Evolutionary conservation across 2,797 vertebrate species (phyloP), one percentile per base, ranked within the genome.

Genomic region (Notoglanidium macrostoma): DNA sequence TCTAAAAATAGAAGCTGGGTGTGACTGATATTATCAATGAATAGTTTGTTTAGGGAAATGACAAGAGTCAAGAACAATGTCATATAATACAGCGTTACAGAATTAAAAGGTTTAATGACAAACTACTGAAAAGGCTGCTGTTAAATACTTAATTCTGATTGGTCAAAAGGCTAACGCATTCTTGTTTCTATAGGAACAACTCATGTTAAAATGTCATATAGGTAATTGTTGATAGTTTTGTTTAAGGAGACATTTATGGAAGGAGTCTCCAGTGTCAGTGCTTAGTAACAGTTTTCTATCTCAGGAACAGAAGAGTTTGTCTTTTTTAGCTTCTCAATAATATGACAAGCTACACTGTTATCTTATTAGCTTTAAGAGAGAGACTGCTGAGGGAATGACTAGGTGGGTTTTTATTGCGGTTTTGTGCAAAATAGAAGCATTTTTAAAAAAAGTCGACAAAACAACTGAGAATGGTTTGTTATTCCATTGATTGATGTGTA

Each of bases 1-100:
- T 89, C 46, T 89, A 78, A 82, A 85, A 87, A 89, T 68, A 35
- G 59, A 77, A 76, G n/a, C 19, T 54, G 87, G 74, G 87, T 85
- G 88, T 84, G 74, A 80, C 76, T 77, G 87, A 90, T 89, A 68
- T 72, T 81, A 85, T 67, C 44, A 76, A 51, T 87, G 87, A 55
- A 68, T 68, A 82, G 26, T 57, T 86, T 85, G 84, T 86, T 84
- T 85, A 65, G 40, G 87, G 23, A 89, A 83, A 85, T 85, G 82
- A 79, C 87, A 78, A 29, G n/a, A 84, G 72, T 78, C 26, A 57
- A 83, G 40, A 44, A 79, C 15, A 35, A 73, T 10, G 10, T 70
- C 32, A 82, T 57, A 65, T 19, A 35, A 57, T 17, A 82, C 32
- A 88, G n/a, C 9, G 17, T 29, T 40, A 46, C 12, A 86, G 26